Evolutionary conservation across 2,113 vertebrate genomes (phyloP).

Genomic region (Podiceps cristatus): DNA sequence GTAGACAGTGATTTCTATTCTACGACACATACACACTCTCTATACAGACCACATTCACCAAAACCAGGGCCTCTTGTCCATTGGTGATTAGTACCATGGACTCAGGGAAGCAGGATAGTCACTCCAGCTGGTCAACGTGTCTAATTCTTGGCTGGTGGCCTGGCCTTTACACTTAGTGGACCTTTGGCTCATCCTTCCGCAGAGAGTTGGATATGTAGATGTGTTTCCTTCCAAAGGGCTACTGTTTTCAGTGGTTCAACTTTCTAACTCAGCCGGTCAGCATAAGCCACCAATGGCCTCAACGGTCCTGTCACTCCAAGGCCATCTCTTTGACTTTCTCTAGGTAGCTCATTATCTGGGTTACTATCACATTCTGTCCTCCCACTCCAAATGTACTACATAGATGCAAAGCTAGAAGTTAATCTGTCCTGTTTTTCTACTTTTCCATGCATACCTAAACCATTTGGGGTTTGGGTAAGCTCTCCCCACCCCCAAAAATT

Average conservation of each 20-base stretch:
- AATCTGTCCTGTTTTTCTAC: neutral
- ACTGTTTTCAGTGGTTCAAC: neutral
- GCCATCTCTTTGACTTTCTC: neutral
- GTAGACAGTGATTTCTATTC: neutral
- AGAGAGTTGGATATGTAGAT: neutral
- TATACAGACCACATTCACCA: neutral
- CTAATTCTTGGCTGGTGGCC: neutral
- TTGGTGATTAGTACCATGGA: neutral
- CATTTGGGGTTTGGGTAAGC: neutral
- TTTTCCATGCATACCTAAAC: neutral
- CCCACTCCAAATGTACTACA: too few relatives aligned
- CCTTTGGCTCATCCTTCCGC: neutral
- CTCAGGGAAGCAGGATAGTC: neutral
- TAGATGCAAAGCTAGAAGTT: neutral
- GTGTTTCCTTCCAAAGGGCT: neutral
- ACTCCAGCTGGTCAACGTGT: neutral
- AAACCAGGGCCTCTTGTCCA: neutral
- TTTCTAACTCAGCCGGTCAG: neutral
- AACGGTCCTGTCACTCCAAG: rapidly evolving
- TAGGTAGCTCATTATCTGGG: neutral
- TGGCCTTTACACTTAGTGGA: neutral
- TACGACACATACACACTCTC: neutral
- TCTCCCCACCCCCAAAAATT: rapidly evolving
- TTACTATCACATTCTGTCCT: neutral
- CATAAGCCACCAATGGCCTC: neutral